Conservation (phyloP, 2,888 invertebrate species). For the Mayetiola destructor region DNA sequence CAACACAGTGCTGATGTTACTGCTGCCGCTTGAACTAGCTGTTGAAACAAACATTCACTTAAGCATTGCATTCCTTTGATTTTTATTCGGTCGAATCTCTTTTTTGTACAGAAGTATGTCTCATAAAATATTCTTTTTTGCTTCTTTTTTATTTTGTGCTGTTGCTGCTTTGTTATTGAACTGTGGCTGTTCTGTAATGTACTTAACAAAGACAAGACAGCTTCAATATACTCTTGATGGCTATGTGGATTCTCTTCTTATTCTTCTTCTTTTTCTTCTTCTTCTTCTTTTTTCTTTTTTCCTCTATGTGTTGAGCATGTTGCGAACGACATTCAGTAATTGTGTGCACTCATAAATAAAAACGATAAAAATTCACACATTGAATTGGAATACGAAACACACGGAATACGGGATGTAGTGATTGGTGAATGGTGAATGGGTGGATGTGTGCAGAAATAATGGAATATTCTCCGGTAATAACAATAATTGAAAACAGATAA, state of each 20-base stretch:
- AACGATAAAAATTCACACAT: too few species aligned
- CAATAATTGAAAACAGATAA: constrained; percentile 11
- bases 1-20: background rate
- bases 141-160: background rate
- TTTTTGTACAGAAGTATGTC: background rate
- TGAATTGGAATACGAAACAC: too few species aligned
- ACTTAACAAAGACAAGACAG: constrained; percentile 6
- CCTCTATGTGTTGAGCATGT: background rate
- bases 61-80: background rate
- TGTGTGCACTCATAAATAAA: too few species aligned
- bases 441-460: background rate
- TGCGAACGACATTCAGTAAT: too few species aligned
- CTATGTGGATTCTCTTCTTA: background rate
- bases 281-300: background rate
- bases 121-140: background rate
- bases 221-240: constrained; percentile 10
- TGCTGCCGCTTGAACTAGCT: background rate
- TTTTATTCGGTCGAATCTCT: background rate
- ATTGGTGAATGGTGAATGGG: background rate
- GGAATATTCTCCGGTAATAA: background rate
- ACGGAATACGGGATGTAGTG: background rate
- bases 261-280: background rate
- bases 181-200: constrained; percentile 7
- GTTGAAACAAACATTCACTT: background rate
- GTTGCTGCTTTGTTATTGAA: background rate